These are phyloP conservation scores for Caerostris extrusa DNA, from an alignment of 1,140 invertebrate genomes.

Conservation along the genomic window DNA sequence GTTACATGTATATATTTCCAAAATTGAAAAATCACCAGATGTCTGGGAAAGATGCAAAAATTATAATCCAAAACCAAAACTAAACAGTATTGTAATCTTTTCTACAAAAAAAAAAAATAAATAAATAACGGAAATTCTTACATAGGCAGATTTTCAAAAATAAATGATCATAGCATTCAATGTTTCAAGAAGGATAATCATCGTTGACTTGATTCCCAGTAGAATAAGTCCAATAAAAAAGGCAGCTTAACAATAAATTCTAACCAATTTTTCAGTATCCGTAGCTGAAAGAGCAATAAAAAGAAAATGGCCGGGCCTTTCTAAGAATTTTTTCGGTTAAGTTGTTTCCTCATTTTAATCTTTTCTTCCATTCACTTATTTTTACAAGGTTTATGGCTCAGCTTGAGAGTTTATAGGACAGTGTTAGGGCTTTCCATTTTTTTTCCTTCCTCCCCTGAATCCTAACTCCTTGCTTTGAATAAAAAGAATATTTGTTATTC, in stretches of 20 bases:
- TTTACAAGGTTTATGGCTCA: conserved; percentile 47
- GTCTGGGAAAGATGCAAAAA: too few relatives aligned
- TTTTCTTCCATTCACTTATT: conserved; percentile 38
- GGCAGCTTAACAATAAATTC: conserved; percentile 24
- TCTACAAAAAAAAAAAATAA: too few relatives aligned
- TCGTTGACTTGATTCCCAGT: conserved; percentile 4
- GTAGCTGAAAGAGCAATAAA: background rate
- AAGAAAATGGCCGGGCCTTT: conserved; percentile 19
- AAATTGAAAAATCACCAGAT: too few relatives aligned
- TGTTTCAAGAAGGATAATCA: conserved; percentile 24
- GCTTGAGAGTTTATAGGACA: conserved; percentile 51
- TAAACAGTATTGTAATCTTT: too few relatives aligned
- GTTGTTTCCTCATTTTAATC: conserved; percentile 26
- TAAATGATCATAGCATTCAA: background rate
- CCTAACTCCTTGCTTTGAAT: background rate
- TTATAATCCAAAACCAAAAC: too few relatives aligned
- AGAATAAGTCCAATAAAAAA: conserved; percentile 9
- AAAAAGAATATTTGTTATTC: conserved; percentile 49
- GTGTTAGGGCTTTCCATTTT: background rate
- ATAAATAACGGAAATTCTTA: too few relatives aligned
- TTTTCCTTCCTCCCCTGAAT: background rate
- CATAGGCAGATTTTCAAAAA: background rate
- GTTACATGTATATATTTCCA: too few relatives aligned
- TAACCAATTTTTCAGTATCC: background rate
- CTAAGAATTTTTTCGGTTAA: background rate